A percentile compares a stretch with the other conserved stretches of the same genome.
These are phyloP conservation scores for Erynnis tages DNA, from an alignment of 2,888 invertebrate genomes.

Conservation along the genomic window DNA sequence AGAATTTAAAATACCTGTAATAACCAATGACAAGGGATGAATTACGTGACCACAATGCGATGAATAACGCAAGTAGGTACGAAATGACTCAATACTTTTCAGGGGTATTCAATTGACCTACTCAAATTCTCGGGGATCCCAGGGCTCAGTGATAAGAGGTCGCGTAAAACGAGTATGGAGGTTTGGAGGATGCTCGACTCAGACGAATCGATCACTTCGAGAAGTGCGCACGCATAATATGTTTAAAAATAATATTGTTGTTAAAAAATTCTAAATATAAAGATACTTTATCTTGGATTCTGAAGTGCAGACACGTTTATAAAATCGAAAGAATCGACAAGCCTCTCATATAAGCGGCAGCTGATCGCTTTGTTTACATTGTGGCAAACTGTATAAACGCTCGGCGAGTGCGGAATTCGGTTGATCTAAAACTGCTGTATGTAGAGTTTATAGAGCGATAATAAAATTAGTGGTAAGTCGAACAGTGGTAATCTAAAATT, in stretches of 20 bases:
- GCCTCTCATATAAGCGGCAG: constrained; percentile 45
- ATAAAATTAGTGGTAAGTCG: constrained; percentile 50
- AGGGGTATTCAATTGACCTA: constrained; percentile 25
- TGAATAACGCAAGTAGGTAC: neutral
- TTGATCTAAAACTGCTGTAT: constrained; percentile 56
- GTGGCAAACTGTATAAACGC: constrained; percentile 48
- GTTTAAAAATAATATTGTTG: neutral
- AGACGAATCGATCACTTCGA: constrained; percentile 49
- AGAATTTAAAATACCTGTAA: neutral
- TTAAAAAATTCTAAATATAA: constrained; percentile 12
- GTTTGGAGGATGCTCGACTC: constrained; percentile 39
- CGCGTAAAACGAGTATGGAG: constrained; percentile 43
- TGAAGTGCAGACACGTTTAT: constrained; percentile 23
- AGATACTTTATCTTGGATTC: neutral
- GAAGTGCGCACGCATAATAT: constrained; percentile 53
- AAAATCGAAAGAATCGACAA: constrained; percentile 34
- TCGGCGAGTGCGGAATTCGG: constrained; percentile 40
- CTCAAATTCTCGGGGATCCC: constrained; percentile 30
- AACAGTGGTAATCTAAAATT: constrained; percentile 34
- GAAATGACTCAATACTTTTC: constrained; percentile 15
- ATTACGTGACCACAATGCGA: too few relatives aligned
- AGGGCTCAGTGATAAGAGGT: constrained; percentile 60
- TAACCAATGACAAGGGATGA: too few relatives aligned
- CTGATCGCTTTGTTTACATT: constrained; percentile 56
- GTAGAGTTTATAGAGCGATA: constrained; percentile 42